Base-by-base conservation (phyloP, 2,797 vertebrate genomes). In the Sebastes glaucus region DNA sequence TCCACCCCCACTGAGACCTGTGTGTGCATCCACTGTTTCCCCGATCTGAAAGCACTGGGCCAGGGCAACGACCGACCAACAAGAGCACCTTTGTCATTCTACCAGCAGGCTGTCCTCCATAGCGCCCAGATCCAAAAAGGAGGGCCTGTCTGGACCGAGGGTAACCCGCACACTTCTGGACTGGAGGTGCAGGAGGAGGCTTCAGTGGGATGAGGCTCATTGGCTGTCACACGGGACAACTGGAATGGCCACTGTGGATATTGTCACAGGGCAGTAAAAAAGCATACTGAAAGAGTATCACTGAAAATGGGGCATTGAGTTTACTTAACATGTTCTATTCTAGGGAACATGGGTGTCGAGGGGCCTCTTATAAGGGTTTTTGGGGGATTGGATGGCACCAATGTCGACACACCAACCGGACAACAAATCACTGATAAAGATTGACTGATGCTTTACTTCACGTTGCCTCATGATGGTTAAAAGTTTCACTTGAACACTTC, bases 1-100 rank as follows among this genome's bases (percentile, higher is more conserved):
- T 74, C 91, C 62, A 88, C 38, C 33, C 95, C 95, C 0, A 95
- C 93, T 1, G 95, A 96, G 85, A 96, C 93, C 14, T 95, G 94
- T 1, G 84, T 82, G n/a, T 95, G 94, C 8, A 52, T 93, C 33
- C 92, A 95, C 74, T 96, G 95, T 63, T 96, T 95, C 74, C 91
- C 94, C 1, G 93, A 94, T 5, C 87, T 93, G 71, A 81, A 74
- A 53, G 18, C 14, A 2, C 56, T 74, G 0, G 49, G 68, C 30
- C 77, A 64, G 28, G 60, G 53, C 20, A 79, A 33, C 1, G 81
- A 85, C 59, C 74, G 61, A 61, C 74, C 33, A 2, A 30, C 2
- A 20, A 81, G 9, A 75, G 32, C 33, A 0, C 69, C 80, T 0
- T 64, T 63, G 71, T 11, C 72, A 0, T 11, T 81, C 57, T 83